These are phyloP conservation scores for Steatornis caripensis DNA, from an alignment of 2,113 vertebrate genomes.

Conservation along the genomic window DNA sequence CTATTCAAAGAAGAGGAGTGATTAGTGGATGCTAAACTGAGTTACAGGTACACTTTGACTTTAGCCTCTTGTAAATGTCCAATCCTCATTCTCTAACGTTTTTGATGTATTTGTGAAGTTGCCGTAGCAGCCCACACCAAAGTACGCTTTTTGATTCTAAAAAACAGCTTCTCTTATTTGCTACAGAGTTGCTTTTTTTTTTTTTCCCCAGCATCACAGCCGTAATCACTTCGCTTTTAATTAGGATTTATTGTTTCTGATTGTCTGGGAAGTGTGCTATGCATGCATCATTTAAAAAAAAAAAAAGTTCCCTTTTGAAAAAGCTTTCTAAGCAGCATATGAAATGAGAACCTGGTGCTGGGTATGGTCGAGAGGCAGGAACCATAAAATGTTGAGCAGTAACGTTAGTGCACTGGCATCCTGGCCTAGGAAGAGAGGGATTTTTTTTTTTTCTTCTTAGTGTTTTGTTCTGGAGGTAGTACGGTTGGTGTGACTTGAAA, in stretches of 20 bases:
- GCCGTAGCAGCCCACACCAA: background rate
- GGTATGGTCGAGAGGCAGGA: background rate
- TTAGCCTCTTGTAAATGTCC: background rate
- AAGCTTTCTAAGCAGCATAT: background rate
- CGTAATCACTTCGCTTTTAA: background rate
- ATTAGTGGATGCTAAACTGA: background rate
- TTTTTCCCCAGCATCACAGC: background rate
- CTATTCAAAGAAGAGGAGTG: background rate
- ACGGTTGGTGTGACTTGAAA: background rate
- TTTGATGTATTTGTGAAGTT: background rate
- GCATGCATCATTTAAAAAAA: background rate
- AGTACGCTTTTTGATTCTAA: background rate
- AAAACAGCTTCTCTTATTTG: background rate
- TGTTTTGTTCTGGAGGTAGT: background rate
- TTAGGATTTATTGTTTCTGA: background rate
- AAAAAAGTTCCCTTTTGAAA: background rate
- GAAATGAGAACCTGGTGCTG: background rate
- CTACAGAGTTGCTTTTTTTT: background rate
- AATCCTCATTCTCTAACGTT: background rate
- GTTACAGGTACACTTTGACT: background rate
- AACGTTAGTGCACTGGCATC: background rate
- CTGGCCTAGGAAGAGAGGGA: background rate
- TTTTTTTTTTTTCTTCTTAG: background rate
- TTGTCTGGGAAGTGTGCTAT: background rate
- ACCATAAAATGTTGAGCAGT: background rate